Evolutionary conservation across 2,888 invertebrate genomes (phyloP), one percentile per base, ranked within the genome.

Genomic region (Operophtera brumata): DNA sequence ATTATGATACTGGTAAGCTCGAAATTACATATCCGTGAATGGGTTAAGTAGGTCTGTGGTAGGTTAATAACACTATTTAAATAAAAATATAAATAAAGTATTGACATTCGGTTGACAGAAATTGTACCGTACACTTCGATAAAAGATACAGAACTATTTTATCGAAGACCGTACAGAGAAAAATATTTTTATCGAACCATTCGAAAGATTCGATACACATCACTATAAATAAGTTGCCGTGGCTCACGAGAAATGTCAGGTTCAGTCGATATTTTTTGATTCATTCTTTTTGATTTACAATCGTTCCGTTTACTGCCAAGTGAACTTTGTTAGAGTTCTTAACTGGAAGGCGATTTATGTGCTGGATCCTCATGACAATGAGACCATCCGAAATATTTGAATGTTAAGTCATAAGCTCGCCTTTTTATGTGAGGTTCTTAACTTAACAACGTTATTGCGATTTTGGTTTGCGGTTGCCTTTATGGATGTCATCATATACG

Each of bases 251-350:
- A 80, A 78, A 78, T 75, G 81, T 81, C 76, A 72, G 76, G 78
- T 75, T 78, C 79, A 77, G 83, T 79, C 77, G 77, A 76, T 71
- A 74, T 79, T 84, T 85, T 85, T n/a, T 77, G 78, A 84, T 82
- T 83, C 77, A 76, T 48, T 83, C 81, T 77, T 82, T 86, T 84
- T 88, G 88, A 88, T 88, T 88, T 89, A 88, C 86, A 85, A 80
- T 78, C 85, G 78, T 75, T 75, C 82, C 80, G 78, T 87, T 88
- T 85, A 87, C 84, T 81, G 82, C 82, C 78, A 76, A 79, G 77
- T 79, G 78, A 82, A 87, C 86, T 86, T 89, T 89, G 86, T 89
- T 84, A 82, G 79, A 73, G 71, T 69, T 77, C 75, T 82, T 86
- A 88, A 88, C 86, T 80, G 82, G 83, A 72, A 64, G 70, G 80